Evolutionary conservation across 2,113 vertebrate species (phyloP), one percentile per base, ranked within the genome.

Genomic region (Thalassoma bifasciatum): DNA sequence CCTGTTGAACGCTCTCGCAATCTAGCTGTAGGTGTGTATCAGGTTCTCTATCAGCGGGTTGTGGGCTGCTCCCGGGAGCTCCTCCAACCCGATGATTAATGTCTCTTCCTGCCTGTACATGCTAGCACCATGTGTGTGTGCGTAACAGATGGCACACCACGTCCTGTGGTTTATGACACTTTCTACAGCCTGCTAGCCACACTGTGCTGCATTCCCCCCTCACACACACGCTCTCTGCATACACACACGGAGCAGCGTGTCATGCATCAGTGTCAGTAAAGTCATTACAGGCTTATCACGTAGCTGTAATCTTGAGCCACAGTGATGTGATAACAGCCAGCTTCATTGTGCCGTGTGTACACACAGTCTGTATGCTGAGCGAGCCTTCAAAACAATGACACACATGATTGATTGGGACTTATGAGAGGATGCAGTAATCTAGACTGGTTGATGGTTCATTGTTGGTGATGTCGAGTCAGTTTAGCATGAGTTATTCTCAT

Each of bases 161-260:
- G 68, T 93, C 92, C 89, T 85, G 79, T 85, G 85, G 90, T 91
- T 92, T 90, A 91, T 89, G 85, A 88, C 90, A 90, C 91, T 84
- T 90, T 88, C 77, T 52, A 51, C 82, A 84, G 77, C 83, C 82
- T 67, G 58, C 89, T 82, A 80, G 78, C 86, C 87, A 72, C 84
- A 64, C 75, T 77, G 73, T 38, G 57, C 75, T 76, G 84, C 79
- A 53, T 37, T 82, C 77, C 61, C 70, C 60, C 36, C 64, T 57
- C 73, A 58, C 50, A 26, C 66, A 79, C 66, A 56, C 70, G 62
- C 50, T 40, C 37, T 67, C 30, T 22, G 40, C 58, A 10, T 22
- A 23, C 57, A 16, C 54, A 71, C 69, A 51, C 8, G 36, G 63
- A 77, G 21, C 69, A 68, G 81, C 38, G 64, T 85, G 86, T 84